phyloP scores from a whole-genome alignment of 2,797 vertebrate species.

The Alectoris magna region DNA sequence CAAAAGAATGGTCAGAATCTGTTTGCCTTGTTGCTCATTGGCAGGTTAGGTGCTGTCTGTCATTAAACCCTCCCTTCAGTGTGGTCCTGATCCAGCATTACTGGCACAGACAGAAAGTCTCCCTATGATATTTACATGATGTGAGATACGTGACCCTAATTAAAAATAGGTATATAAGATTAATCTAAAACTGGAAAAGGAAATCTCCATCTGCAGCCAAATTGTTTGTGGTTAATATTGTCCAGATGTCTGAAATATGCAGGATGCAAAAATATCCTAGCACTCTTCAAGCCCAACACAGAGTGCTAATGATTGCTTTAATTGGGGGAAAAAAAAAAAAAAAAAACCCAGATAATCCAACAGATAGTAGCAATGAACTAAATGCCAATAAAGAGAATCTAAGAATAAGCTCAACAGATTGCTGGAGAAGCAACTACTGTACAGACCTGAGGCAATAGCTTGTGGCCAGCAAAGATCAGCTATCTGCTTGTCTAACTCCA shows the following conservation, averaged over 20 bases:
- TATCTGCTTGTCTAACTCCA: not conserved
- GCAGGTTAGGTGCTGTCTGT: not conserved
- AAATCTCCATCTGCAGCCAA: not conserved
- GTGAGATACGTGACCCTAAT: not conserved
- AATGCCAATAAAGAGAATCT: slow-evolving; percentile 24
- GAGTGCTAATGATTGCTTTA: slow-evolving; percentile 26
- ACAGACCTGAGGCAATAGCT: not conserved
- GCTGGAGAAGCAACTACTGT: not conserved
- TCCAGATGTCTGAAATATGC: not conserved
- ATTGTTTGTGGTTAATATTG: not conserved
- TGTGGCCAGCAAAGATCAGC: not conserved
- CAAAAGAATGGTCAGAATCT: not conserved
- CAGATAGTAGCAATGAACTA: slow-evolving; percentile 16
- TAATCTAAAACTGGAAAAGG: not conserved
- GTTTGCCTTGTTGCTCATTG: not conserved
- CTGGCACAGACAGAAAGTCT: not conserved
- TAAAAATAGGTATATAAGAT: not conserved
- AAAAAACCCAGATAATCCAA: not conserved
- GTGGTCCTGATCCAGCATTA: not conserved
- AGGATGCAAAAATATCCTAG: not conserved
- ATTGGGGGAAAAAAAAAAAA: not conserved
- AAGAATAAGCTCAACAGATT: slow-evolving; percentile 28
- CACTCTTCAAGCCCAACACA: not conserved
- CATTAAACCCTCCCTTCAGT: not conserved
- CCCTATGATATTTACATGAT: not conserved